phyloP scores from a whole-genome alignment of 2,888 invertebrate genomes.

The Meiosimyza platycephala region DNA sequence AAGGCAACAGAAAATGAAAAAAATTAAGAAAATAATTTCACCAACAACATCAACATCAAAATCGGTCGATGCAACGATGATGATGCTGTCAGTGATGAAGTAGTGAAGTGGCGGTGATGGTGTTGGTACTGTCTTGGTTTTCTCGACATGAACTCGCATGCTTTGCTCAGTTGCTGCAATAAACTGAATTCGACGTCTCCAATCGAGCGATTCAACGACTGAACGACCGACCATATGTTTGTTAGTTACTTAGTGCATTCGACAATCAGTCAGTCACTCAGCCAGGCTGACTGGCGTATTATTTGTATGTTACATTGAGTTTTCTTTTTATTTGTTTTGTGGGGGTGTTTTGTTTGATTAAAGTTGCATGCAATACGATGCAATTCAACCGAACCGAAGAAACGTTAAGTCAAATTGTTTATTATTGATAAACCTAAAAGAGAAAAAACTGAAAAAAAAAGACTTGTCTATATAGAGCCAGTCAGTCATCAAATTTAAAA shows the following conservation, averaged over 20 bases:
- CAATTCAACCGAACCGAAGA: conserved; percentile 7
- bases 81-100: not conserved
- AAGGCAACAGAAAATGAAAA: not conserved
- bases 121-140: too few species aligned
- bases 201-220: not conserved
- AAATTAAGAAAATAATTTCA: conserved; percentile 21
- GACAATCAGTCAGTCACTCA: not conserved
- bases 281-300: not conserved
- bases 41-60: not conserved
- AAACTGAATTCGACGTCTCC: not conserved
- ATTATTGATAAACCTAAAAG: too few species aligned
- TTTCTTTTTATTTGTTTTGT: conserved; percentile 15
- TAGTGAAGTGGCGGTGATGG: not conserved
- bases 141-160: not conserved
- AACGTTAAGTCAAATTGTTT: too few species aligned
- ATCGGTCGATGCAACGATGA: too few species aligned
- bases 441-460: too few species aligned
- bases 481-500: too few species aligned
- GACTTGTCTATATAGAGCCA: too few species aligned
- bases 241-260: conserved; percentile 17
- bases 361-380: conserved; percentile 27
- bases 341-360: conserved; percentile 29
- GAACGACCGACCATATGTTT: conserved; percentile 10
- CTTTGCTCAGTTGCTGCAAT: not conserved
- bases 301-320: not conserved